A percentile compares a stretch with the other conserved stretches of the same genome.
phyloP scores from a whole-genome alignment of 2,113 vertebrate species.

The Oncorhynchus nerka region DNA sequence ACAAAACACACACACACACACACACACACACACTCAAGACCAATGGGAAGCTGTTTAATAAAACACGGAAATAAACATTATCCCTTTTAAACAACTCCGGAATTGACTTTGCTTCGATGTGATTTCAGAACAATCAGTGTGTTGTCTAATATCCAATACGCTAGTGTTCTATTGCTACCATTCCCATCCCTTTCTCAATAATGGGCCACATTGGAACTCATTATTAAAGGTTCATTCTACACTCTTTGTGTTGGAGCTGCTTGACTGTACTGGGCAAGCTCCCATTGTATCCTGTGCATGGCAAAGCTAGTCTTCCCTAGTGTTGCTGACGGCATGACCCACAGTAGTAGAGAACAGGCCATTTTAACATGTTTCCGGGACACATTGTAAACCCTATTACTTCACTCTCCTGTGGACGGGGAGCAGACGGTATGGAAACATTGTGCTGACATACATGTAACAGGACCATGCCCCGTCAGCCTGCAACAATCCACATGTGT shows the following conservation, averaged over 20 bases:
- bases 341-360: conserved; percentile 16
- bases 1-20: background rate
- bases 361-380: conserved; percentile 3
- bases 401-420: conserved; percentile 12
- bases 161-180: background rate
- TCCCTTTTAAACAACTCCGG: background rate
- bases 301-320: background rate
- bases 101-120: no score
- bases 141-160: background rate
- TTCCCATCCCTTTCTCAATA: background rate
- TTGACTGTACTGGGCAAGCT: background rate
- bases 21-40: background rate
- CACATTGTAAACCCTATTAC: conserved; percentile 24
- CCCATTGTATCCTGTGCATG: background rate
- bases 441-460: conserved; percentile 63
- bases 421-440: conserved; percentile 50
- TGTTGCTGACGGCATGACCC: conserved; percentile 4
- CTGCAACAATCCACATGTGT: conserved; percentile 63
- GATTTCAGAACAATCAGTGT: conserved; percentile 1
- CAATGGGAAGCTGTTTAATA: background rate
- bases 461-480: conserved; percentile 66
- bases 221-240: background rate
- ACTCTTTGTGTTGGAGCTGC: background rate
- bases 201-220: background rate
- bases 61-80: background rate